Percentiles rank a stretch among this genome's conserved stretches.
Evolutionary conservation across 2,888 invertebrate species (phyloP).

Genomic region (Andrena praecox): DNA sequence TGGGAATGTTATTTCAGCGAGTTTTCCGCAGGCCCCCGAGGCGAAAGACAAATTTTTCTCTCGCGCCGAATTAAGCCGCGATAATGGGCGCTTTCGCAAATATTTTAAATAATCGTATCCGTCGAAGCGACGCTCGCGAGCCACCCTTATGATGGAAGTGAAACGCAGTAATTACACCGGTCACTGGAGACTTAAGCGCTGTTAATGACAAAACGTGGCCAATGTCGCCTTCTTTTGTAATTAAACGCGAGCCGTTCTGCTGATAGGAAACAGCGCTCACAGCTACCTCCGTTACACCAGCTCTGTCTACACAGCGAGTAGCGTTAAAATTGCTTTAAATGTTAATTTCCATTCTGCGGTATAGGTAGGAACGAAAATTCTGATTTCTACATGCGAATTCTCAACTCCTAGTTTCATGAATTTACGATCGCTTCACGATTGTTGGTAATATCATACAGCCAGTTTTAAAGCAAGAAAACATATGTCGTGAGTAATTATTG

Average conservation of each 20-base stretch:
- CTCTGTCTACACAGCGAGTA: neutral
- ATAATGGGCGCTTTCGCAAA: neutral
- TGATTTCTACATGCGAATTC: no score
- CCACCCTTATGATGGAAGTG: neutral
- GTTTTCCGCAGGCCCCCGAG: neutral
- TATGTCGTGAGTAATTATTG: no score
- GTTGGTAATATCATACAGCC: no score
- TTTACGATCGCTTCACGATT: no score
- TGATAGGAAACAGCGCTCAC: neutral
- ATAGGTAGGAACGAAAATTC: no score
- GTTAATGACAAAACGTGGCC: neutral
- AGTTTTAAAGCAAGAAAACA: no score
- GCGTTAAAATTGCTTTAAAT: neutral
- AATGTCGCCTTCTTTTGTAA: neutral
- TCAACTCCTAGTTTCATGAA: no score
- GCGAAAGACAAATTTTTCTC: constrained; percentile 17
- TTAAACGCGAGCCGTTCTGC: neutral
- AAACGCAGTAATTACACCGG: constrained; percentile 8
- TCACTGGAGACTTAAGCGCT: neutral
- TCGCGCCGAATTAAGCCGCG: neutral
- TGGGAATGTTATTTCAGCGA: no score
- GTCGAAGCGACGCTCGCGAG: neutral
- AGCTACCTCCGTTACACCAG: no score
- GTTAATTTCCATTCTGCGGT: no score
- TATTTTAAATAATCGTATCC: constrained; percentile 15